Percentiles rank a stretch among this genome's conserved stretches.
phyloP scores from a whole-genome alignment of 2,113 vertebrate genomes.

The Syngnathus typhle region DNA sequence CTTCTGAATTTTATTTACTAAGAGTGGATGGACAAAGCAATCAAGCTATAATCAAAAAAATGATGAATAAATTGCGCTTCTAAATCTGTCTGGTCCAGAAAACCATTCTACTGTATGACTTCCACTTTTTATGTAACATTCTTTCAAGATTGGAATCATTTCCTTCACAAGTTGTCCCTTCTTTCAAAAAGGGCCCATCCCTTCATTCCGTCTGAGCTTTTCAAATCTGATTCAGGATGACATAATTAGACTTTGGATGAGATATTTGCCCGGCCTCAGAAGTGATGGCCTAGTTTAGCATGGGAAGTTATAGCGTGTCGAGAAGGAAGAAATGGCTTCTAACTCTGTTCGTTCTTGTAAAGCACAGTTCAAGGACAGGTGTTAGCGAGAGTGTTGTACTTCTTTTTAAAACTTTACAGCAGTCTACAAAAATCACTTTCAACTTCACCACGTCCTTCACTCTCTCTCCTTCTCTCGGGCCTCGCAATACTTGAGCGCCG shows the following conservation, averaged over 20 bases:
- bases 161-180: not conserved
- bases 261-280: conserved; percentile 15
- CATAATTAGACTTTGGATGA: conserved; percentile 13
- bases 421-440: conserved; percentile 37
- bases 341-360: conserved; percentile 21
- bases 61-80: too few species aligned
- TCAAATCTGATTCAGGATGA: conserved; percentile 18
- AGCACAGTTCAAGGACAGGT: conserved; percentile 34
- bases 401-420: conserved; percentile 13
- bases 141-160: not conserved
- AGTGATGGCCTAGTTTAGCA: conserved; percentile 3
- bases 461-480: conserved; percentile 9
- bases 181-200: not conserved
- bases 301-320: not conserved
- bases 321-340: not conserved
- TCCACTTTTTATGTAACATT: not conserved
- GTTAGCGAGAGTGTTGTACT: conserved; percentile 28
- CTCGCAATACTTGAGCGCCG: conserved; percentile 14
- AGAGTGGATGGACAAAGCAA: too few species aligned
- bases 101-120: not conserved
- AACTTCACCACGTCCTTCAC: conserved; percentile 28
- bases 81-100: not conserved
- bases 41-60: too few species aligned
- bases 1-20: not conserved
- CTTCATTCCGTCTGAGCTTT: conserved; percentile 5